Base-by-base conservation (phyloP, 2,113 vertebrate genomes). In the Macaca nemestrina region DNA sequence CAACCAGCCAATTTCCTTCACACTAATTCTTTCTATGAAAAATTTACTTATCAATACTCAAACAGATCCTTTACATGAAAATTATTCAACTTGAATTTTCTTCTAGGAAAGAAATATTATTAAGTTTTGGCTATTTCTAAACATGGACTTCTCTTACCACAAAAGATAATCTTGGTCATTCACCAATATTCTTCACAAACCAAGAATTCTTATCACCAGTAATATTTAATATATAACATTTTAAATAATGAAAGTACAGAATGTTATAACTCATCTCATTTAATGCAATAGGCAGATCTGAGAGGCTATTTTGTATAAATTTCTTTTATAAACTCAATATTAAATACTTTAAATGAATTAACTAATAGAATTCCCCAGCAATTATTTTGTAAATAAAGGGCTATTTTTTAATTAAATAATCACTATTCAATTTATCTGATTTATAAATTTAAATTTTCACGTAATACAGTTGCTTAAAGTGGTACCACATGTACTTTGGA, bases 321-420 rank as follows among this genome's bases (percentile, higher is more conserved):
- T 68, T 32, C 84, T 85, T 91, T 86, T 91, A 76, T 22, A 78
- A 68, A 80, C 12, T 20, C 27, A 27, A 7, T 68, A 67, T 25
- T 78, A 76, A 93, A n/a, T 64, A 75, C 4, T 76, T 75, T 76
- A 86, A 79, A 78, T 70, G 1, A 17, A 38, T 45, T 85, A 61
- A n/a, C 30, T 67, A 82, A 1, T 79, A 27, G 17, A 88, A 86
- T 79, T 59, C 13, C 43, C 72, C 30, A 61, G 25, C 25, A 75
- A 40, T 32, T 68, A 83, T 75, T 87, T 93, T 90, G 13, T 38
- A 92, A 95, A 93, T 12, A 93, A 92, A 64, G 6, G 73, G 68
- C 4, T 68, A 30, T 83, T 96, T 79, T 91, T 27, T 79, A 61
- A 78, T 92, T 80, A 59, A 82, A 76, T 78, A 79, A 68, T 68